Conservation (phyloP, 2,113 vertebrate species). For the Spilogale gracilis region DNA sequence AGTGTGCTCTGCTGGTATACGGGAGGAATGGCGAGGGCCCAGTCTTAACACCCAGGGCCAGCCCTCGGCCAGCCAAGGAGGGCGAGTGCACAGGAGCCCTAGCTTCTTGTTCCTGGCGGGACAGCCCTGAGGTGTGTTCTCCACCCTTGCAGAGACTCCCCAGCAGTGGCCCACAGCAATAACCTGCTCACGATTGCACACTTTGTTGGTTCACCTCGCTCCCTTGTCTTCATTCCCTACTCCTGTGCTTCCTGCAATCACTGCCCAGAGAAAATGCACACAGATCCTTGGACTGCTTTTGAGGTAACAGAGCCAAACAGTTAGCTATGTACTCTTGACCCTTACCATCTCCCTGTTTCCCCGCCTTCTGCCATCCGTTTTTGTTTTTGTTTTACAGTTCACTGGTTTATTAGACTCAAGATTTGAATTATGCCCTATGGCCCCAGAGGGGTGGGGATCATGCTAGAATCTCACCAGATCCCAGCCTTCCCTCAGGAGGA, state of each 20-base stretch:
- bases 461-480: slow-evolving; percentile 5
- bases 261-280: background rate
- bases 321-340: too few relatives aligned
- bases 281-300: background rate
- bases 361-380: background rate
- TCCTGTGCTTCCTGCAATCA: background rate
- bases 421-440: slow-evolving; percentile 11
- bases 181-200: background rate
- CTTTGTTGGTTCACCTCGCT: background rate
- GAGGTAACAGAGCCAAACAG: background rate
- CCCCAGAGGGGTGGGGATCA: background rate
- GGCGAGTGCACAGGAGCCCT: background rate
- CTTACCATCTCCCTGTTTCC: background rate
- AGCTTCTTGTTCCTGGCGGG: background rate
- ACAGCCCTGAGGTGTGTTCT: background rate
- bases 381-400: slow-evolving; percentile 52
- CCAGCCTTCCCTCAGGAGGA: slow-evolving; percentile 57
- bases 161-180: background rate
- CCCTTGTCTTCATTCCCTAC: background rate
- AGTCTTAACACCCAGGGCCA: background rate
- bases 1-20: background rate
- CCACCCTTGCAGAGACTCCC: background rate
- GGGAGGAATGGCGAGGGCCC: background rate
- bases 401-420: slow-evolving; percentile 73
- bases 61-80: background rate